phyloP scores from a whole-genome alignment of 2,797 vertebrate species.

The Euthynnus affinis region DNA sequence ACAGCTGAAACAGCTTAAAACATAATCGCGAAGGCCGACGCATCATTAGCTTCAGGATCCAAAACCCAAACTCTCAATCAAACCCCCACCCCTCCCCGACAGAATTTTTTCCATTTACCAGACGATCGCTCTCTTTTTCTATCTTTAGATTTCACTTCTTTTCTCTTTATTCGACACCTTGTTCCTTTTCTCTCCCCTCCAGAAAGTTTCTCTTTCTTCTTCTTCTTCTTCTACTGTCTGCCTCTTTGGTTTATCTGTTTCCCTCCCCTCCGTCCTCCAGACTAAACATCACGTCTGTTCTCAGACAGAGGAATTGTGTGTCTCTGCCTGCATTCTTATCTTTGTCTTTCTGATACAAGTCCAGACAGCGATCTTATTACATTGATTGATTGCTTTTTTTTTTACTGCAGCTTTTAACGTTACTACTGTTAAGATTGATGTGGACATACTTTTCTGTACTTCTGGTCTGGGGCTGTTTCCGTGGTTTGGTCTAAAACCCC shows the following conservation, averaged over 20 bases:
- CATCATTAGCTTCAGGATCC: slow-evolving; percentile 29
- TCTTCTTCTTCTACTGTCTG: slow-evolving; percentile 16
- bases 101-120: slow-evolving; percentile 12
- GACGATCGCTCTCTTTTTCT: not conserved
- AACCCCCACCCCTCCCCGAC: slow-evolving; percentile 34
- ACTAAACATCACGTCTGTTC: slow-evolving; percentile 76
- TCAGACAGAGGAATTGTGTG: slow-evolving; percentile 65
- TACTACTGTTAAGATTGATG: not conserved
- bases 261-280: slow-evolving; percentile 65
- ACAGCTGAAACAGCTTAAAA: slow-evolving; percentile 30
- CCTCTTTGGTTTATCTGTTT: slow-evolving; percentile 57
- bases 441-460: not conserved
- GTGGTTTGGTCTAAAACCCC: too few relatives aligned
- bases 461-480: too few relatives aligned
- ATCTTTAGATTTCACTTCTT: not conserved
- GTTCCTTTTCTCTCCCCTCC: not conserved
- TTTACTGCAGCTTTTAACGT: not conserved
- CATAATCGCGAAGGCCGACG: slow-evolving; percentile 22
- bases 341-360: slow-evolving; percentile 42
- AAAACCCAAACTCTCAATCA: slow-evolving; percentile 6
- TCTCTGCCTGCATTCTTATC: slow-evolving; percentile 52
- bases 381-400: not conserved
- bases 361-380: slow-evolving; percentile 14
- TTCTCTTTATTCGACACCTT: slow-evolving; percentile 3
- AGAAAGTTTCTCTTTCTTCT: slow-evolving; percentile 23